phyloP scores from a whole-genome alignment of 30 jellyfish, hydroid and myxozoan species.

The Catostylus mosaicus region DNA sequence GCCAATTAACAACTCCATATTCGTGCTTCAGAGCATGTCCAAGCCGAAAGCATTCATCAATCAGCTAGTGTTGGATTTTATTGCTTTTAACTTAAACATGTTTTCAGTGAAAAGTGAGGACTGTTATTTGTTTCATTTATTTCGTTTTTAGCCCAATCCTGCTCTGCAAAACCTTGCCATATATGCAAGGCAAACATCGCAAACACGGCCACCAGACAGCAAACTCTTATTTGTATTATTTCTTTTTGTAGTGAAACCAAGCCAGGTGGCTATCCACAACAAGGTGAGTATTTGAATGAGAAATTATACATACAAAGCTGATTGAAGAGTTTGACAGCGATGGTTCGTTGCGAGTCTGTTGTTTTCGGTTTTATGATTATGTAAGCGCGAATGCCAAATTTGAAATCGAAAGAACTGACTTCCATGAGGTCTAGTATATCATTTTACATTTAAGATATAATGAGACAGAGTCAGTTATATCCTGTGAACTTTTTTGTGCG shows the following conservation, averaged over 20 bases:
- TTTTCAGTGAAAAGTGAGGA: not conserved
- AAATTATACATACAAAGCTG: not conserved
- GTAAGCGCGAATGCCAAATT: not conserved
- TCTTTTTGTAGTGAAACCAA: constrained; percentile 38
- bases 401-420: not conserved
- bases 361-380: too few relatives aligned
- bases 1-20: not conserved
- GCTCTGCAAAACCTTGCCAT: not conserved
- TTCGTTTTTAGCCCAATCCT: not conserved
- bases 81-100: not conserved
- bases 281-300: constrained; percentile 21
- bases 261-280: constrained; percentile 52
- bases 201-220: not conserved
- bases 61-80: not conserved
- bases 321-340: not conserved
- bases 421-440: not conserved
- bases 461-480: not conserved
- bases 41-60: too few relatives aligned
- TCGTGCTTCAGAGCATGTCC: not conserved
- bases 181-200: not conserved
- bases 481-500: too few relatives aligned
- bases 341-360: too few relatives aligned
- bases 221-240: not conserved
- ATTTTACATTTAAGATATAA: not conserved
- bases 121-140: not conserved